Conservation (phyloP, 2,888 invertebrate genomes). For the Onchidella celtica region DNA sequence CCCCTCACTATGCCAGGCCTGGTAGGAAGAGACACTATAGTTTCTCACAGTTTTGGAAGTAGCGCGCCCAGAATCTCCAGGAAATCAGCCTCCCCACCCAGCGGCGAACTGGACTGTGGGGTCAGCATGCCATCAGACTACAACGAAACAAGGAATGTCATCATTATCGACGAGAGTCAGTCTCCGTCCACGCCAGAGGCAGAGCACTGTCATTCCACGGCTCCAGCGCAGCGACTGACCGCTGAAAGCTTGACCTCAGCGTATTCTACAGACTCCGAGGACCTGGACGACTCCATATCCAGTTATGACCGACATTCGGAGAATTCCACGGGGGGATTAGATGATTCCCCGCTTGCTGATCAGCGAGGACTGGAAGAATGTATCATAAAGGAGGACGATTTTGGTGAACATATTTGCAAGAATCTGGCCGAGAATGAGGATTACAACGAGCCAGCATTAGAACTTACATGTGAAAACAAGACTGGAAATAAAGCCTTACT, state of each 20-base stretch:
- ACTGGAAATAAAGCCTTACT: not conserved
- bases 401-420: not conserved
- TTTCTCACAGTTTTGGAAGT: not conserved
- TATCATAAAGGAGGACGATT: not conserved
- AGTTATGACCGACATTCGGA: not conserved
- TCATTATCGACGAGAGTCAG: not conserved
- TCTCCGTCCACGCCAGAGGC: not conserved
- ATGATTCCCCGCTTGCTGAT: not conserved
- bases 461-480: no score
- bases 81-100: not conserved
- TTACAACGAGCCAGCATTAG: not conserved
- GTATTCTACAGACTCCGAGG: slow-evolving; percentile 9
- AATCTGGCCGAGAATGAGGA: not conserved
- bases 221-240: not conserved
- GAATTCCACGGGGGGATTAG: not conserved
- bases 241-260: not conserved
- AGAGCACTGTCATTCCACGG: not conserved
- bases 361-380: not conserved
- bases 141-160: not conserved
- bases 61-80: not conserved
- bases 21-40: not conserved
- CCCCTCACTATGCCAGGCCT: slow-evolving; percentile 18
- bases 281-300: not conserved
- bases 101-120: not conserved
- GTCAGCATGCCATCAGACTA: not conserved